A percentile compares a stretch with the other conserved stretches of the same genome.
Evolutionary conservation across 2,888 invertebrate genomes (phyloP).

Genomic region (Lithophane semibrunnea): DNA sequence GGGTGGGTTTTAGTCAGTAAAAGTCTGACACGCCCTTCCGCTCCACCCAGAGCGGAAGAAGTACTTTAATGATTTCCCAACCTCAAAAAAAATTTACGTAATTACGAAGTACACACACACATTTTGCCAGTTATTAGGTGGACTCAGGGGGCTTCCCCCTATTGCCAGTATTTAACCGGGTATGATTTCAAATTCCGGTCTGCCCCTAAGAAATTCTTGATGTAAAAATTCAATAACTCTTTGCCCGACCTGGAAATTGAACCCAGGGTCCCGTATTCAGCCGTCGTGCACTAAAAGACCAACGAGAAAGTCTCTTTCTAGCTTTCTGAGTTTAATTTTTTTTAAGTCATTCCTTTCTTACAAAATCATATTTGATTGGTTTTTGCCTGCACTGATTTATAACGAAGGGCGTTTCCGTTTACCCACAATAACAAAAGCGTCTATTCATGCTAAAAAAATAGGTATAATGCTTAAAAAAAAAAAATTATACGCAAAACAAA

Average conservation of each 20-base stretch:
- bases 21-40: too few relatives aligned
- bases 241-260: not conserved
- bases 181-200: not conserved
- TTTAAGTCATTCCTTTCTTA: not conserved
- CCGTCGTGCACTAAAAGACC: not conserved
- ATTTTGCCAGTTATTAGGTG: not conserved
- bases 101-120: not conserved
- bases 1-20: too few relatives aligned
- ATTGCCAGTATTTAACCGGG: not conserved
- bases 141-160: not conserved
- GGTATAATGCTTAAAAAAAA: too few relatives aligned
- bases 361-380: not conserved
- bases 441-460: too few relatives aligned
- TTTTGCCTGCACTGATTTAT: too few relatives aligned
- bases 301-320: not conserved
- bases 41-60: too few relatives aligned
- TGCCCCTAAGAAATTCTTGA: not conserved
- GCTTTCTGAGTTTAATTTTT: not conserved
- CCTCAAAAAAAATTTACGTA: too few relatives aligned
- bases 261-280: not conserved
- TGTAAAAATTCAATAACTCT: not conserved
- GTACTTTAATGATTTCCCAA: too few relatives aligned
- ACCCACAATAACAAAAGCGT: too few relatives aligned
- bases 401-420: too few relatives aligned
- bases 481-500: too few relatives aligned